A percentile compares a stretch with the other conserved stretches of the same genome.
Conservation (phyloP, 2,888 invertebrate genomes). For the Abrostola triplasia region DNA sequence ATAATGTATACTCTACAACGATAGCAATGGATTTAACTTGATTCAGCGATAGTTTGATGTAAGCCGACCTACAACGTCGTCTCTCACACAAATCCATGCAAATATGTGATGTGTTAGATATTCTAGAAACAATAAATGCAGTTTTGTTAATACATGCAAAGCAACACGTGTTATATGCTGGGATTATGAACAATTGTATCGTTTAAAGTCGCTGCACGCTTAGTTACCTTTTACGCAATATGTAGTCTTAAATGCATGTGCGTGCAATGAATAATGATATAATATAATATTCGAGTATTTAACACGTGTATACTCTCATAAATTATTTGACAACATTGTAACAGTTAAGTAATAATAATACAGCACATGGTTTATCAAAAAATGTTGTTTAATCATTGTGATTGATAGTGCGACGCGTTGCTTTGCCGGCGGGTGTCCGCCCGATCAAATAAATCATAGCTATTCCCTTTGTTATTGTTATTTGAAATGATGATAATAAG, state of each 20-base stretch:
- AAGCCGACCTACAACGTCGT: conserved; percentile 7
- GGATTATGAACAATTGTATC: conserved; percentile 6
- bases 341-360: conserved; percentile 19
- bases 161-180: conserved; percentile 31
- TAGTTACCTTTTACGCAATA: conserved; percentile 40
- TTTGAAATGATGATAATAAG: conserved; percentile 68
- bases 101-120: conserved; percentile 26
- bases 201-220: conserved; percentile 14
- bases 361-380: conserved; percentile 23
- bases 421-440: conserved; percentile 16
- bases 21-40: conserved; percentile 15
- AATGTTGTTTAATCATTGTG: conserved; percentile 44
- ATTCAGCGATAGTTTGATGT: conserved; percentile 24
- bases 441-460: conserved; percentile 58
- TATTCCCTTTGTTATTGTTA: conserved; percentile 85
- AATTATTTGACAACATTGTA: conserved; percentile 13
- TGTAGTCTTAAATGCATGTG: conserved; percentile 27
- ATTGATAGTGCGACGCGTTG: conserved; percentile 20
- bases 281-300: conserved; percentile 21
- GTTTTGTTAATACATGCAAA: conserved; percentile 27
- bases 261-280: conserved; percentile 4
- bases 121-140: conserved; percentile 21
- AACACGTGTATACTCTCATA: conserved; percentile 22
- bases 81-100: conserved; percentile 12
- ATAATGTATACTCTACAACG: neutral